Evolutionary conservation across 1,140 invertebrate species (phyloP), one percentile per base, ranked within the genome.

Genomic region (Acyrthosiphon pisum): DNA sequence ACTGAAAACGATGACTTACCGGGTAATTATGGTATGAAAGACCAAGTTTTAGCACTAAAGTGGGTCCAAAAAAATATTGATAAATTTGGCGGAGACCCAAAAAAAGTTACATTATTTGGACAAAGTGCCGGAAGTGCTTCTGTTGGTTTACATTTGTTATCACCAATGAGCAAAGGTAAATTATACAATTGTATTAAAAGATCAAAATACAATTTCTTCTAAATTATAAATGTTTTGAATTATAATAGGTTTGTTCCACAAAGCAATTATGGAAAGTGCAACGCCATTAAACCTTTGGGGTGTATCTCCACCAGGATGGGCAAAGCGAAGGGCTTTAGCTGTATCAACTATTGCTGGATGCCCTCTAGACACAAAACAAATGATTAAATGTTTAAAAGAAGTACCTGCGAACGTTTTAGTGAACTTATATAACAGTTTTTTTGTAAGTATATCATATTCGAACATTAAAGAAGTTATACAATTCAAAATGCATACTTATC

Each of bases 241-340:
- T 41, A 41, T 41, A 41, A 48, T 68, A 95, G 96, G 96, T 11
- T 93, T 97, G 26, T 97, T 97, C 94, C 96, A 96, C 93, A 95
- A 96, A 93, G 97, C 96, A 0, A 96, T 97, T 48, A 94, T 96
- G 23, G 96, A 97, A 95, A 97, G 97, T 94, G 97, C 97, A 1
- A 96, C 96, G 18, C 96, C 96, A 1, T 95, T 97, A 18, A 96
- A 96, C 94, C 95, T 96, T 76, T 97, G 96, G 96, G 95, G 96
- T 2, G 94, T 95, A 18, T 46, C 88, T 8, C 89, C 94, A 14
- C 90, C 14, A 94, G 86, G n/a, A 18, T 53, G 26, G 56, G 93
- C 93, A 11, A 76, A 53, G 53, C 88, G 91, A 44, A 91, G 81
- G 48, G 76, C 76, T 23, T 23, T 0, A 0, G 53, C 93, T 30